Base-by-base conservation (phyloP, 2,797 vertebrate species). In the Coregonus suidteri region DNA sequence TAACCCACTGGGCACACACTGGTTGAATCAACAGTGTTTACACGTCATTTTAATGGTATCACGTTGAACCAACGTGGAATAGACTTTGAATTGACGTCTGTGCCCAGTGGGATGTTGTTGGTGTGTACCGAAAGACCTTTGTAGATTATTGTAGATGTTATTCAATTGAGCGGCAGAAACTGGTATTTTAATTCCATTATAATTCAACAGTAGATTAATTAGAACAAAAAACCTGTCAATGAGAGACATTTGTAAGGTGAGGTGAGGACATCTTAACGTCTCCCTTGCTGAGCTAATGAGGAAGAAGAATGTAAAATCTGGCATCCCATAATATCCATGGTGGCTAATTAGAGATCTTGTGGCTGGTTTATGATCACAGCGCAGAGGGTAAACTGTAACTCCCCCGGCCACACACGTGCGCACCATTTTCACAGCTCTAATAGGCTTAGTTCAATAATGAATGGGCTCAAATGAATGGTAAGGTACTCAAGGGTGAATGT, bases 381-480 rank as follows among this genome's bases (percentile, higher is more conserved):
- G 41, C 16, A 20, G 56, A 83, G 25, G 54, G 80, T 80, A 79
- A 82, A 85, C 80, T 79, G 76, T 82, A 54, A 30, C 71, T 20
- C 47, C 74, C 75, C 75, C 9, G 41, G 41, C 9, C 41, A 47
- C 9, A 47, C 41, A 2, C 41, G 9, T 0, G 9, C 41, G 2
- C 41, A 47, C 71, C 64, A 73, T 37, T 78, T 71, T 79, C 15
- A 53, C 56, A 4, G 16, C 72, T 79, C 79, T 87, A 89, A 88
- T 79, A 71, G 73, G 81, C 81, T 86, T 80, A 66, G 86, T 84
- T 77, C 79, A 78, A 82, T 74, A 82, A 81, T 84, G 52, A 77
- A 73, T 59, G 73, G 69, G 15, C 73, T 25, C 25, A 25, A 25
- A 25, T 25, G 25, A 25, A 82, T 67, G 71, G 71, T 75, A 73